A percentile compares a stretch with the other conserved stretches of the same genome.
These are phyloP conservation scores for Cosmorhoe ocellata DNA, from an alignment of 2,888 invertebrate genomes.

Conservation along the genomic window DNA sequence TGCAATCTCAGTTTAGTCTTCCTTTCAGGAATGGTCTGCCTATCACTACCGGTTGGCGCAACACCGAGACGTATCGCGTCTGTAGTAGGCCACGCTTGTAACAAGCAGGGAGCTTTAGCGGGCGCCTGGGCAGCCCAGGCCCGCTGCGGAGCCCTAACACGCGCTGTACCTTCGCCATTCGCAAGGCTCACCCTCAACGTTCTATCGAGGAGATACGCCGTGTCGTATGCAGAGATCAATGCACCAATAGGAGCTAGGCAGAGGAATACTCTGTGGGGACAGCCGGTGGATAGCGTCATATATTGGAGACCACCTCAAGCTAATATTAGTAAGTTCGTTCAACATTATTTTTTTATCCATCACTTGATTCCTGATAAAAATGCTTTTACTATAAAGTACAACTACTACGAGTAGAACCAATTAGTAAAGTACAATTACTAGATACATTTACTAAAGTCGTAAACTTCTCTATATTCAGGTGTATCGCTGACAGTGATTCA, in stretches of 20 bases:
- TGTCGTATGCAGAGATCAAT: conserved; percentile 84
- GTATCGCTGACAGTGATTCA: conserved; percentile 88
- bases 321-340: conserved; percentile 84
- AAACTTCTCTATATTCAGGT: conserved; percentile 75
- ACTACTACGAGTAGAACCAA: too few species aligned
- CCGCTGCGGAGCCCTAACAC: conserved; percentile 81
- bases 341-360: too few species aligned
- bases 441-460: too few species aligned
- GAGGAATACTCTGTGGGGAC: conserved; percentile 84
- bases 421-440: too few species aligned
- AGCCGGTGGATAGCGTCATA: conserved; percentile 83
- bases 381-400: too few species aligned
- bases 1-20: not conserved
- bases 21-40: conserved; percentile 83
- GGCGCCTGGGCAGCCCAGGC: conserved; percentile 77
- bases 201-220: conserved; percentile 85
- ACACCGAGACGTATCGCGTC: conserved; percentile 65
- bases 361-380: too few species aligned
- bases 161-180: conserved; percentile 83
- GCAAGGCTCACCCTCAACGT: conserved; percentile 82
- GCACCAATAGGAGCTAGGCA: conserved; percentile 59
- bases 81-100: conserved; percentile 57
- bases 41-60: conserved; percentile 83
- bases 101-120: conserved; percentile 77
- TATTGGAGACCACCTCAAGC: conserved; percentile 90